phyloP scores from a whole-genome alignment of 2,888 invertebrate genomes.

The Athripsodes cinereus region DNA sequence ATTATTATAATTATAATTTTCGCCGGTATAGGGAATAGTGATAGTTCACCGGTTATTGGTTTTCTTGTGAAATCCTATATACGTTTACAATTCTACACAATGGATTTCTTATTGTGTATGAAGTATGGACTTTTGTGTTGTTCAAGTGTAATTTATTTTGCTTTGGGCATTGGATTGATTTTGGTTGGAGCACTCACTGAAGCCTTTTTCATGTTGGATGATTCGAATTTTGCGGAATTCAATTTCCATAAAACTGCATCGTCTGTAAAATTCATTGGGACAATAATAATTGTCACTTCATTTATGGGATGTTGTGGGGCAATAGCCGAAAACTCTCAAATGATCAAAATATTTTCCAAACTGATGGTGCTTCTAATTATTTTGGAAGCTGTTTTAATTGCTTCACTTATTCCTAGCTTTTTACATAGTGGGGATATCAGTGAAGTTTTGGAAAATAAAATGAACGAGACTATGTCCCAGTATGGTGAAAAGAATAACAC shows the following conservation, averaged over 20 bases:
- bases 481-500: constrained; percentile 59
- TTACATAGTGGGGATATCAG: constrained; percentile 66
- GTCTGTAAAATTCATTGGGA: constrained; percentile 80
- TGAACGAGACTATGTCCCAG: constrained; percentile 65
- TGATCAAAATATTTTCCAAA: constrained; percentile 82
- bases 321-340: constrained; percentile 90
- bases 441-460: constrained; percentile 58
- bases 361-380: constrained; percentile 74
- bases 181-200: constrained; percentile 75
- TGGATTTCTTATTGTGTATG: too few relatives aligned
- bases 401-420: constrained; percentile 76
- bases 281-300: constrained; percentile 84
- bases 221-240: constrained; percentile 75
- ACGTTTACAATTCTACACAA: too few relatives aligned
- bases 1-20: too few relatives aligned
- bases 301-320: constrained; percentile 98
- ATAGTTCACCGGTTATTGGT: too few relatives aligned
- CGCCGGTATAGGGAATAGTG: too few relatives aligned
- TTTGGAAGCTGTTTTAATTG: constrained; percentile 75
- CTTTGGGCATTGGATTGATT: constrained; percentile 82
- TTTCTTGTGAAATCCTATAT: too few relatives aligned
- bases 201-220: constrained; percentile 63
- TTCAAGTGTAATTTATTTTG: too few relatives aligned
- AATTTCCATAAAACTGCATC: constrained; percentile 80
- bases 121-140: too few relatives aligned